Evolutionary conservation across 2,113 vertebrate species (phyloP).

Genomic region (Thunnus maccoyii): DNA sequence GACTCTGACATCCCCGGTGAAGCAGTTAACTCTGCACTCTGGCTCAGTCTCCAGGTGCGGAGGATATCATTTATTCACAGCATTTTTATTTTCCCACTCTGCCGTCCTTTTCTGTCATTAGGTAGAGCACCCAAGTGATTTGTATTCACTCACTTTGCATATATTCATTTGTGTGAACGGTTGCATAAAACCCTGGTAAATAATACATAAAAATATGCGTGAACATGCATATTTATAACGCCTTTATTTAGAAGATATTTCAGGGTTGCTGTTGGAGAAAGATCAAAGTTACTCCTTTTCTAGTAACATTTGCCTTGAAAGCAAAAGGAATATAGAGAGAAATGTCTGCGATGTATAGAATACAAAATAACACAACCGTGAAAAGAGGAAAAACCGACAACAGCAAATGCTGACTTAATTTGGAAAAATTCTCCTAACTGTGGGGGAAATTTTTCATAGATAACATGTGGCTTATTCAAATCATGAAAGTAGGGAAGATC

Average conservation of each 20-base stretch:
- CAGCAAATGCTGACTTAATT: constrained; percentile 59
- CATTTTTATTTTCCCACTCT: constrained; percentile 31
- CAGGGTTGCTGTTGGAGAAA: constrained; percentile 44
- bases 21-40: constrained; percentile 20
- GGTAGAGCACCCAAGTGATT: constrained; percentile 23
- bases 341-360: constrained; percentile 42
- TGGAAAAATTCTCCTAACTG: constrained; percentile 50
- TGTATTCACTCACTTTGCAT: constrained; percentile 49
- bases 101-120: constrained; percentile 54
- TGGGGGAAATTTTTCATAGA: constrained; percentile 49
- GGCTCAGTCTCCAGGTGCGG: constrained; percentile 31
- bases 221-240: constrained; percentile 73
- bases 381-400: constrained; percentile 47
- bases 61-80: constrained; percentile 32
- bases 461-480: constrained; percentile 33
- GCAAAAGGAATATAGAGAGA: constrained; percentile 36
- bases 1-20: constrained; percentile 50
- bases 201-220: constrained; percentile 58
- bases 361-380: constrained; percentile 30
- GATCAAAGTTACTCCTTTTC: constrained; percentile 68
- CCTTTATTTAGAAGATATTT: constrained; percentile 64
- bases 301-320: constrained; percentile 68
- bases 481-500: constrained; percentile 38
- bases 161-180: constrained; percentile 42
- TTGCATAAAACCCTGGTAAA: constrained; percentile 61